Evolutionary conservation across 2,113 vertebrate species (phyloP).

Genomic region (Herpetotheres cachinnans): DNA sequence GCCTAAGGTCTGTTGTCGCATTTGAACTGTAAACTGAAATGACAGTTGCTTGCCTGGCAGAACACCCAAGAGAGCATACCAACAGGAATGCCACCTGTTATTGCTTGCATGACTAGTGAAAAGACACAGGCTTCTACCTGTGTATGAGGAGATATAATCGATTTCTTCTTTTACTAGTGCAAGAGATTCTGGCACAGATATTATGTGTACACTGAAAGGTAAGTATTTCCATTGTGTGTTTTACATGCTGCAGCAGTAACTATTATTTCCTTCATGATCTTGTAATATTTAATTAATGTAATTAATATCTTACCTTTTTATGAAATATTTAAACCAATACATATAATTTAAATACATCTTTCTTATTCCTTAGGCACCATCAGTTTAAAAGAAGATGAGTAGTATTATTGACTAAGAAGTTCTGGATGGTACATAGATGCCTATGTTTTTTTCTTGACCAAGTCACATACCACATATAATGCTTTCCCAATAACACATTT

Average conservation of each 20-base stretch:
- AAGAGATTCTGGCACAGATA: not conserved
- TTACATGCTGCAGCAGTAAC: not conserved
- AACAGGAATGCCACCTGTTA: constrained; percentile 16
- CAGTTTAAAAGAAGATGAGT: not conserved
- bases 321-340: not conserved
- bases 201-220: not conserved
- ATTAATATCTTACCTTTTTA: not conserved
- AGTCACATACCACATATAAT: not conserved
- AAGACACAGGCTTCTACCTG: not conserved
- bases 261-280: not conserved
- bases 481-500: not conserved
- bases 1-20: not conserved
- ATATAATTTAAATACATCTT: not conserved
- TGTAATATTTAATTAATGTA: not conserved
- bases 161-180: not conserved
- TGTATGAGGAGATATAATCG: not conserved
- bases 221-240: not conserved
- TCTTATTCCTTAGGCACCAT: not conserved
- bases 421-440: not conserved
- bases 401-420: not conserved
- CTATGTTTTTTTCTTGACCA: not conserved
- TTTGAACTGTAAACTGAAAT: constrained; percentile 42
- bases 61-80: constrained; percentile 6
- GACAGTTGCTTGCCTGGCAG: not conserved
- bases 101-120: not conserved